Conservation (phyloP, 2,797 vertebrate genomes). For the Rhynchotus rufescens region DNA sequence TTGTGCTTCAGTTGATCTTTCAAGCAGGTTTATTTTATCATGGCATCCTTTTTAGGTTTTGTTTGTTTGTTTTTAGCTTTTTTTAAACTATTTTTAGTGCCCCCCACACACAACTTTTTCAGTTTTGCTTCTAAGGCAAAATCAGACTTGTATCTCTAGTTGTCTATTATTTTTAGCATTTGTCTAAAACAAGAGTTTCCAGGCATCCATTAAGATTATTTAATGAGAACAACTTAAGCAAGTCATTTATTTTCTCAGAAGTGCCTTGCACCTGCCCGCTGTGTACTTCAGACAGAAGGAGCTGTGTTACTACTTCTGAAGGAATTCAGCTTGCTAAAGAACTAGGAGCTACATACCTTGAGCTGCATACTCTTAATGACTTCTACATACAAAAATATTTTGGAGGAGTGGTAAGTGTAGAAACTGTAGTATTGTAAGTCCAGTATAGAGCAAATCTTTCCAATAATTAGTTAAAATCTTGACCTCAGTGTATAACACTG, state of each 20-base stretch:
- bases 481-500: background rate
- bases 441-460: background rate
- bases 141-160: background rate
- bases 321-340: constrained; percentile 94
- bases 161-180: background rate
- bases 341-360: constrained; percentile 93
- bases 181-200: background rate
- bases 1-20: background rate
- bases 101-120: no score
- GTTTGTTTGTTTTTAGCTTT: background rate
- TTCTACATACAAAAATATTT: constrained; percentile 95
- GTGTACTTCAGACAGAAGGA: constrained; percentile 93
- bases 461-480: background rate
- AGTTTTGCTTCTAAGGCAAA: background rate
- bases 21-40: accelerated
- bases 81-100: background rate
- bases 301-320: constrained; percentile 91
- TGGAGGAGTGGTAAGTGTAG: constrained; percentile 91
- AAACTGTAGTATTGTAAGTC: background rate
- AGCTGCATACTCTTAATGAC: constrained; percentile 92
- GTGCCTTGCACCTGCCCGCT: constrained; percentile 93
- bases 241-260: constrained; percentile 77
- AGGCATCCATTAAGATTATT: background rate
- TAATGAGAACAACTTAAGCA: background rate
- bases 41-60: accelerated